Evolutionary conservation across 92 coral and sea anemone genomes (phyloP).

Genomic region (Actinostola sp.): DNA sequence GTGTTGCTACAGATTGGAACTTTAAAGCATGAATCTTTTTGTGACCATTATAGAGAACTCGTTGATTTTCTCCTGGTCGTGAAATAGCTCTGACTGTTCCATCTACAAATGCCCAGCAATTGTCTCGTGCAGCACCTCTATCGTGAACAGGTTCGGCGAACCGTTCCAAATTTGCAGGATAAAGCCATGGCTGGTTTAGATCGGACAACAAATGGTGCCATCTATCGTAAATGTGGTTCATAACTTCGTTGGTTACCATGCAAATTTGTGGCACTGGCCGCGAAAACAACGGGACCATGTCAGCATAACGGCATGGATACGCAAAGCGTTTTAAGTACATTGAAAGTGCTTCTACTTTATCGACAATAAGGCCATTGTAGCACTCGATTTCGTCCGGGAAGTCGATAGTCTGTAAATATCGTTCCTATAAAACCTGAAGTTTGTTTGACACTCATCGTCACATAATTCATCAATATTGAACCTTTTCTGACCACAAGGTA

Average conservation of each 20-base stretch:
- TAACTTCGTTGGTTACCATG: constrained; percentile 58
- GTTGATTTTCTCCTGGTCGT: too few relatives aligned
- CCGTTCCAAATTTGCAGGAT: constrained; percentile 25
- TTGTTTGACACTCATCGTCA: constrained; percentile 61
- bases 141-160: too few relatives aligned
- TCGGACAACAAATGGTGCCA: constrained; percentile 48
- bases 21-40: too few relatives aligned
- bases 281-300: constrained; percentile 62
- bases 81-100: too few relatives aligned
- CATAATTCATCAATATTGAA: constrained; percentile 55
- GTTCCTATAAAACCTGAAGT: constrained; percentile 67
- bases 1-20: too few relatives aligned
- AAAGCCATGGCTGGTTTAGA: constrained; percentile 64
- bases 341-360: constrained; percentile 50
- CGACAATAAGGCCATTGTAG: constrained; percentile 55
- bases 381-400: constrained; percentile 48
- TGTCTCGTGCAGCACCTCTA: too few relatives aligned
- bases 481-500: constrained; percentile 21
- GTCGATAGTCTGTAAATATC: constrained; percentile 55
- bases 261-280: constrained; percentile 67
- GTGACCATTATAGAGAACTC: too few relatives aligned
- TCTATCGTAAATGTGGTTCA: constrained; percentile 48
- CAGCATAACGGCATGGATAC: constrained; percentile 70
- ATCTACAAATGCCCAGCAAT: too few relatives aligned
- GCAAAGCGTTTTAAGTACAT: constrained; percentile 71